These are phyloP conservation scores for Tylochromis polylepis DNA, from an alignment of 2,113 vertebrate genomes.

Conservation along the genomic window DNA sequence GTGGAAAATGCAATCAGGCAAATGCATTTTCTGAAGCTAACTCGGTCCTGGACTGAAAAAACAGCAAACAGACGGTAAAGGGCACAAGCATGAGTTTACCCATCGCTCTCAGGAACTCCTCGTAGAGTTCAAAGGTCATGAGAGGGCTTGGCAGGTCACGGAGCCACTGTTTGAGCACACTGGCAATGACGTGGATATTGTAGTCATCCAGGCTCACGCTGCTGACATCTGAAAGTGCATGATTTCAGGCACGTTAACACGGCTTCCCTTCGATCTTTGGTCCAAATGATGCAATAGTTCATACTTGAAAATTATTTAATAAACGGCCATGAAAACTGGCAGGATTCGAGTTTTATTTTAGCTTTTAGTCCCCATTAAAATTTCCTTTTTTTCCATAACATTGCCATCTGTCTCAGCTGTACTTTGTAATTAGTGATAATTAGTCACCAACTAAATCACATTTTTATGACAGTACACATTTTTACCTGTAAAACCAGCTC, in stretches of 20 bases:
- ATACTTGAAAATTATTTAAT: background rate
- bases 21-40: background rate
- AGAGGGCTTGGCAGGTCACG: slow-evolving; percentile 95
- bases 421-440: background rate
- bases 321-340: background rate
- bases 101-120: slow-evolving; percentile 95
- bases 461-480: background rate
- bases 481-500: background rate
- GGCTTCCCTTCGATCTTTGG: background rate
- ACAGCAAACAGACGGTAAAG: background rate
- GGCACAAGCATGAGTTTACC: slow-evolving; percentile 69
- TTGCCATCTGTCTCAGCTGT: background rate
- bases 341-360: background rate
- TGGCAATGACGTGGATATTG: slow-evolving; percentile 97
- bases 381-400: background rate
- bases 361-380: background rate
- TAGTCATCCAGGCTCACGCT: slow-evolving; percentile 91
- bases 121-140: slow-evolving; percentile 97
- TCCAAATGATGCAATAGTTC: background rate
- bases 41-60: background rate
- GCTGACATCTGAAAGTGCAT: slow-evolving; percentile 77
- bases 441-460: background rate
- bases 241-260: background rate
- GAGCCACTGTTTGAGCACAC: slow-evolving; percentile 97
- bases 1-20: too few species aligned